A percentile compares a stretch with the other conserved stretches of the same genome.
These are phyloP conservation scores for Semotilus atromaculatus DNA, from an alignment of 2,797 vertebrate genomes.

Conservation along the genomic window DNA sequence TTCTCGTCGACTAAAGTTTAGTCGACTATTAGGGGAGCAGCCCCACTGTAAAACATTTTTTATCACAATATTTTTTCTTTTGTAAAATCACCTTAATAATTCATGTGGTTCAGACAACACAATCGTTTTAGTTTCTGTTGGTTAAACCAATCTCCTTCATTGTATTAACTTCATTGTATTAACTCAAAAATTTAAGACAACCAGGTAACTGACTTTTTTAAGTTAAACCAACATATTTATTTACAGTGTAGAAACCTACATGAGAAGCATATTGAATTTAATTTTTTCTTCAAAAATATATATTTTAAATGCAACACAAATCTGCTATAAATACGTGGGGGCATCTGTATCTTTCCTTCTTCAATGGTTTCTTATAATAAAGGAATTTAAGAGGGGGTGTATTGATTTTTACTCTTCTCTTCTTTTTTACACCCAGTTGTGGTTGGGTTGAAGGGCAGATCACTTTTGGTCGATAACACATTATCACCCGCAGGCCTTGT, in stretches of 20 bases:
- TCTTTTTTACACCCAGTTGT: conserved; percentile 23
- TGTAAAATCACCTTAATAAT: too few species aligned
- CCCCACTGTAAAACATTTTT: too few species aligned
- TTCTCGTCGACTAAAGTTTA: too few species aligned
- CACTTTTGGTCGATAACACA: conserved; percentile 36
- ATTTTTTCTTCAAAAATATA: background rate
- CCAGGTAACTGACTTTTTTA: too few species aligned
- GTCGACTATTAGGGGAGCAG: too few species aligned
- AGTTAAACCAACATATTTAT: too few species aligned
- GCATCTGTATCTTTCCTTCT: background rate
- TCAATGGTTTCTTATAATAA: conserved; percentile 12
- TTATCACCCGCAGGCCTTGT: conserved; percentile 36
- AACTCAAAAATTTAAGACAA: too few species aligned
- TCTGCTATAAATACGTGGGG: background rate
- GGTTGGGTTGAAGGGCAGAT: conserved; percentile 36
- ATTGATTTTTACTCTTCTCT: conserved; percentile 35
- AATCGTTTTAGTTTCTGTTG: too few species aligned
- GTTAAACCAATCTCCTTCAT: too few species aligned
- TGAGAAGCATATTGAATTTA: background rate
- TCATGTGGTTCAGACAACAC: too few species aligned
- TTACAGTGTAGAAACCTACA: background rate
- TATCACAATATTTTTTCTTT: too few species aligned
- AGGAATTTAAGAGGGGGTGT: conserved; percentile 7
- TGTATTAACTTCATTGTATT: too few species aligned
- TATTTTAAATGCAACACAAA: background rate